These are phyloP conservation scores for Neodiprion fabricii DNA, from an alignment of 1,140 invertebrate genomes.

Conservation along the genomic window DNA sequence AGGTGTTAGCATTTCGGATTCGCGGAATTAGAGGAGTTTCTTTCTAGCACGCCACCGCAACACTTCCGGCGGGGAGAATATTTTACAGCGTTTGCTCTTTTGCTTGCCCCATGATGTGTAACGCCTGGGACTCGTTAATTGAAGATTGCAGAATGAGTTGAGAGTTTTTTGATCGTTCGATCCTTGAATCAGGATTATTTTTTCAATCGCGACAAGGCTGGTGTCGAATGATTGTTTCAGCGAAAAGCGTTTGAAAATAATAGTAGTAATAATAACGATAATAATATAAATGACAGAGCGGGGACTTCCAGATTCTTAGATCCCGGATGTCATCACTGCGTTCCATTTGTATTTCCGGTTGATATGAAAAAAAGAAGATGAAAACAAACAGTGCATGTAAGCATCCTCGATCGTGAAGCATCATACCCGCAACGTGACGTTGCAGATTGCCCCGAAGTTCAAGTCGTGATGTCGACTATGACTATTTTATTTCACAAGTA, in stretches of 20 bases:
- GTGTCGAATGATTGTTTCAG: background rate
- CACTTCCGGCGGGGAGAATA: too few species aligned
- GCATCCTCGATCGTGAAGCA: too few species aligned
- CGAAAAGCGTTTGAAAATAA: background rate
- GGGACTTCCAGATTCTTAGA: background rate
- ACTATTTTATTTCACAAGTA: background rate
- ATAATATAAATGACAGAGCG: background rate
- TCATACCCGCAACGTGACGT: background rate
- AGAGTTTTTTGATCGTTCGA: background rate
- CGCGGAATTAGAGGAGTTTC: background rate
- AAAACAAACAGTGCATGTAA: too few species aligned
- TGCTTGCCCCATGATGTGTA: too few species aligned
- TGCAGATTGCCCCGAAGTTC: background rate
- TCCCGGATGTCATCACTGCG: background rate
- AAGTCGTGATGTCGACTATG: background rate
- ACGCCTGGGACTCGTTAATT: background rate
- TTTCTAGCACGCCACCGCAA: too few species aligned
- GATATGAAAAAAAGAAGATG: too few species aligned
- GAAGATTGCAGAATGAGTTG: background rate
- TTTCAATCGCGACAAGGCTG: background rate
- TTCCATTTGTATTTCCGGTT: too few species aligned
- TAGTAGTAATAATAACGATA: background rate
- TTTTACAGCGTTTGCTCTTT: too few species aligned
- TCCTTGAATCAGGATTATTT: background rate
- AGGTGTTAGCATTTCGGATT: background rate